phyloP scores from a whole-genome alignment of 2,113 vertebrate species.

The Hucho hucho region DNA sequence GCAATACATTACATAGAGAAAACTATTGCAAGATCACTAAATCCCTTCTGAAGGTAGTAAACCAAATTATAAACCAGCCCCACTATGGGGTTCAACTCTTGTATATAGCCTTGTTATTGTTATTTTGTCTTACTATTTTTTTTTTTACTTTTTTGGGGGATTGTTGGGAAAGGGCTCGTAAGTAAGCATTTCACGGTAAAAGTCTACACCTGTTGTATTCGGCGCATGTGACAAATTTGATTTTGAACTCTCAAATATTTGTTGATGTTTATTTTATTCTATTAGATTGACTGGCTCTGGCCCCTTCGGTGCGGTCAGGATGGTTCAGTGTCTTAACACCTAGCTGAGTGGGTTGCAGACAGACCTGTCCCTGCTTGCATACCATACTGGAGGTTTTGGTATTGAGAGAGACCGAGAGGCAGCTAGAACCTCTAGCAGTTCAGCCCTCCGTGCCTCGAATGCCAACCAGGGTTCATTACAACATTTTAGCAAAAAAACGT shows the following conservation, averaged over 20 bases:
- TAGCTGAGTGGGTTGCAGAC: not conserved
- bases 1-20: too few relatives aligned
- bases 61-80: too few relatives aligned
- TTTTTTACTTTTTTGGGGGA: too few relatives aligned
- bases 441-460: not conserved
- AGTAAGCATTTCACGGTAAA: too few relatives aligned
- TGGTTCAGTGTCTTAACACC: not conserved
- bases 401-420: not conserved
- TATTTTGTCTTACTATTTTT: too few relatives aligned
- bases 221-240: too few relatives aligned
- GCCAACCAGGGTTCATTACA: not conserved
- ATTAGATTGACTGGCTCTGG: not conserved
- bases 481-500: not conserved
- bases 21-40: too few relatives aligned
- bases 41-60: too few relatives aligned
- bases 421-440: not conserved
- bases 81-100: not conserved
- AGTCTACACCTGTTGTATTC: too few relatives aligned
- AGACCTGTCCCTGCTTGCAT: not conserved
- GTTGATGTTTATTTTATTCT: not conserved
- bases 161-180: too few relatives aligned
- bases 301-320: not conserved
- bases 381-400: not conserved
- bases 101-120: too few relatives aligned
- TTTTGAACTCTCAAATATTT: not conserved